Percentiles rank a stretch among this genome's conserved stretches.
Conservation (phyloP, 2,888 invertebrate genomes). For the Rhyacophila evoluta region DNA sequence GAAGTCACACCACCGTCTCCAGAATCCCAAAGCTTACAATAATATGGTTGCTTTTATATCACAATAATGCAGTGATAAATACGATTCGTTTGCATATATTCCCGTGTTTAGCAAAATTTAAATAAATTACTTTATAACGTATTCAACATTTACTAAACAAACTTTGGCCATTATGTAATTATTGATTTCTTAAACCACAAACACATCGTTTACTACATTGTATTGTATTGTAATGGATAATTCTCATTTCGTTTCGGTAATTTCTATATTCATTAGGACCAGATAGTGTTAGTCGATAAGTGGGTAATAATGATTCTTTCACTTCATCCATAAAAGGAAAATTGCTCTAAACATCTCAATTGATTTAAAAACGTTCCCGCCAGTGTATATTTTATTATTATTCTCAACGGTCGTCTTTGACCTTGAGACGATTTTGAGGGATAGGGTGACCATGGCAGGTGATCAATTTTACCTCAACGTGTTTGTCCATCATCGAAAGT, state of each 20-base stretch:
- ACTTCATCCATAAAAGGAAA: neutral
- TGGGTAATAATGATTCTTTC: neutral
- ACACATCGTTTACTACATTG: neutral
- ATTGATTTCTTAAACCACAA: no score
- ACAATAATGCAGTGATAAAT: no score
- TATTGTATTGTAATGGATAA: neutral
- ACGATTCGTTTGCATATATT: no score
- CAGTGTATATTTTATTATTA: neutral
- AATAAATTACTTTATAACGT: no score
- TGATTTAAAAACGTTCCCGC: neutral
- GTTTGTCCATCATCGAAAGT: no score
- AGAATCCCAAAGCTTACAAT: no score
- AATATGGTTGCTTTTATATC: no score
- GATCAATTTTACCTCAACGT: no score
- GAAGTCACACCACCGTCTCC: no score
- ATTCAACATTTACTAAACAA: no score
- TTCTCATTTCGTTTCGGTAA: neutral
- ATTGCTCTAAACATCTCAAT: neutral
- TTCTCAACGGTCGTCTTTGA: neutral
- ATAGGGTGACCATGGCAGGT: neutral
- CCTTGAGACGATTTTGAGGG: neutral
- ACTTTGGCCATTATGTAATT: no score
- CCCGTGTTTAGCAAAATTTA: no score
- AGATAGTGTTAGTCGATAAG: constrained; percentile 5
- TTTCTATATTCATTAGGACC: neutral